phyloP scores from a whole-genome alignment of 2,888 invertebrate species.

The Pterostichus niger region DNA sequence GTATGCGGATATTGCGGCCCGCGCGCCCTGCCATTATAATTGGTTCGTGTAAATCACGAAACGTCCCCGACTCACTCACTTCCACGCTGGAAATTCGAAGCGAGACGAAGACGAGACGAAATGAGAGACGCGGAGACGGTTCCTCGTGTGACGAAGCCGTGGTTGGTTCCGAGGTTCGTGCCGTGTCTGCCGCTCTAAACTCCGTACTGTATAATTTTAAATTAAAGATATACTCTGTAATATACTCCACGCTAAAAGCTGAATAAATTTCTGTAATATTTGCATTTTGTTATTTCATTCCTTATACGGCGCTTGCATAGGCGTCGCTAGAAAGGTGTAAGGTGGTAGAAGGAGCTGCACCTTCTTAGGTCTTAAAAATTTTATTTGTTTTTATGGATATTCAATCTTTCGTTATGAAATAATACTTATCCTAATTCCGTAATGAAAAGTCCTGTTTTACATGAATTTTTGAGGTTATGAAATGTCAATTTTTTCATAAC shows the following conservation, averaged over 20 bases:
- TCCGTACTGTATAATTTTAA: slow-evolving; percentile 46
- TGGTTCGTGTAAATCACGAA: slow-evolving; percentile 72
- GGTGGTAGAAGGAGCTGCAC: too few relatives aligned
- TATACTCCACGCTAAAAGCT: slow-evolving; percentile 36
- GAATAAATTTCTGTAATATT: slow-evolving; percentile 36
- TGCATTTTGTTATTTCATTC: slow-evolving; percentile 33
- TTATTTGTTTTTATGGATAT: too few relatives aligned
- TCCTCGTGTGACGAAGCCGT: slow-evolving; percentile 14
- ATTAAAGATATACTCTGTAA: slow-evolving; percentile 35
- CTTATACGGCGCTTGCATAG: not conserved
- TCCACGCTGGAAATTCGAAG: slow-evolving; percentile 30
- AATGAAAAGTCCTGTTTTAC: too few relatives aligned
- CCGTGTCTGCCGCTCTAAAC: not conserved
- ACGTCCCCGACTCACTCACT: slow-evolving; percentile 48
- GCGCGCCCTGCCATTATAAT: slow-evolving; percentile 71
- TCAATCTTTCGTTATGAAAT: too few relatives aligned
- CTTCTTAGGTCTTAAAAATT: too few relatives aligned
- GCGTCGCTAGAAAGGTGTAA: too few relatives aligned
- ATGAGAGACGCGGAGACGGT: slow-evolving; percentile 9
- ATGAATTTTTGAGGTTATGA: too few relatives aligned
- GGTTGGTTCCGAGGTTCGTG: not conserved
- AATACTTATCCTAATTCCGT: too few relatives aligned
- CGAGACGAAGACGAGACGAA: slow-evolving; percentile 6
- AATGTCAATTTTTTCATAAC: too few relatives aligned
- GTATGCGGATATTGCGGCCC: slow-evolving; percentile 68